A percentile compares a stretch with the other conserved stretches of the same genome.
These are phyloP conservation scores for Scophthalmus maximus DNA, from an alignment of 2,113 vertebrate genomes.

Conservation along the genomic window DNA sequence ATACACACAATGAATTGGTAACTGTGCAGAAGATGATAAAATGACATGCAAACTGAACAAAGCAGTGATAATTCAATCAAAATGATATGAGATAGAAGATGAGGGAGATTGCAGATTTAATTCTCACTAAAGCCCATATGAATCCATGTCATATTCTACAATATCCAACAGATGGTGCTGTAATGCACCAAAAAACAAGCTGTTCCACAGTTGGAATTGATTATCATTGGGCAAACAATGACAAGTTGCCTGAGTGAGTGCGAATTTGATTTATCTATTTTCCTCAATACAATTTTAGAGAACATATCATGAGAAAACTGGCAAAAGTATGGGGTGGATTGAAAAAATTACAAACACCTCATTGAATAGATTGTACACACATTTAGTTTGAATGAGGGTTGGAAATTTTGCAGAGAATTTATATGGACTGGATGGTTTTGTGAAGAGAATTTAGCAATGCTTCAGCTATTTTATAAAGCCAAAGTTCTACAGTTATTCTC, in stretches of 20 bases:
- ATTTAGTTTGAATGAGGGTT: no score
- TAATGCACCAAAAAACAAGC: conserved; percentile 33
- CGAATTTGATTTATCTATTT: not conserved
- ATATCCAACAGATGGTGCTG: conserved; percentile 70
- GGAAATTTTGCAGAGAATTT: no score
- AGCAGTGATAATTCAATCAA: conserved; percentile 1
- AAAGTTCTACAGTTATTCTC: no score
- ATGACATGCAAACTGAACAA: conserved; percentile 31
- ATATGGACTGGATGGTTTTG: no score
- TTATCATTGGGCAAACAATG: not conserved
- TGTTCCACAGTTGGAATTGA: not conserved
- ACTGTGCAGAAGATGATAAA: conserved; percentile 9
- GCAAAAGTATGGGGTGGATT: not conserved
- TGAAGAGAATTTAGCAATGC: no score
- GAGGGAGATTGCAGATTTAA: not conserved
- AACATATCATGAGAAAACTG: no score
- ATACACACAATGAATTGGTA: conserved; percentile 36
- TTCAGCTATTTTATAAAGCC: no score
- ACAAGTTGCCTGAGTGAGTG: not conserved
- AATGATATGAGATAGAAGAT: not conserved
- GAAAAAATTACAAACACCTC: not conserved
- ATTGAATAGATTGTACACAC: no score
- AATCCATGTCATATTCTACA: not conserved
- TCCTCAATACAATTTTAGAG: not conserved
- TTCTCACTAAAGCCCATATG: not conserved